phyloP scores from a whole-genome alignment of 2,797 vertebrate species.

The Allobates femoralis region DNA sequence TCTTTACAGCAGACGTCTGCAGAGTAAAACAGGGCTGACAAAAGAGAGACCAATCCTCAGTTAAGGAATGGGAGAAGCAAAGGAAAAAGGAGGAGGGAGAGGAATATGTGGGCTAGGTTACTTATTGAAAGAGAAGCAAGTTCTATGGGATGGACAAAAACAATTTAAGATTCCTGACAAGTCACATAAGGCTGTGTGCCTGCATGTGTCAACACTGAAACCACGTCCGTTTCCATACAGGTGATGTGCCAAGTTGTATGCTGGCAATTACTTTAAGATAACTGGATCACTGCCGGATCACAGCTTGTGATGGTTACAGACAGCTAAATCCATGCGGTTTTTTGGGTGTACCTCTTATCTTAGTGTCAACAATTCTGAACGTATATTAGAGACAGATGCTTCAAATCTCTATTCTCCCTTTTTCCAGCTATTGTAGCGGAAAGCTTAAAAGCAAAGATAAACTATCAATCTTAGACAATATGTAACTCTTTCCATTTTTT shows the following conservation, averaged over 20 bases:
- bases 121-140: conserved; percentile 55
- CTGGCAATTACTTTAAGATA: conserved; percentile 33
- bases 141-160: conserved; percentile 45
- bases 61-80: conserved; percentile 13
- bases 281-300: conserved; percentile 20
- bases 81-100: conserved; percentile 53
- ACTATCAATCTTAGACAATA: not conserved
- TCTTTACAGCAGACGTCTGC: not conserved
- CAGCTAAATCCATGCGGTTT: conserved; percentile 25
- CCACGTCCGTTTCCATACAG: conserved; percentile 26
- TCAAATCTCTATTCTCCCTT: not conserved
- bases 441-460: not conserved
- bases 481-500: not conserved
- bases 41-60: conserved; percentile 50
- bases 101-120: conserved; percentile 52
- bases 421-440: conserved; percentile 2
- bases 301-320: conserved; percentile 13
- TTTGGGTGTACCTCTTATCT: conserved; percentile 33
- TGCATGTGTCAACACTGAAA: conserved; percentile 16
- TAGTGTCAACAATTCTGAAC: conserved; percentile 28
- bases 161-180: conserved; percentile 16
- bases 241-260: conserved; percentile 44
- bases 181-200: not conserved
- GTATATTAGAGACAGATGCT: conserved; percentile 56
- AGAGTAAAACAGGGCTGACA: conserved; percentile 6